Conservation (phyloP, 2,888 invertebrate species). For the Drosophila cognata region DNA sequence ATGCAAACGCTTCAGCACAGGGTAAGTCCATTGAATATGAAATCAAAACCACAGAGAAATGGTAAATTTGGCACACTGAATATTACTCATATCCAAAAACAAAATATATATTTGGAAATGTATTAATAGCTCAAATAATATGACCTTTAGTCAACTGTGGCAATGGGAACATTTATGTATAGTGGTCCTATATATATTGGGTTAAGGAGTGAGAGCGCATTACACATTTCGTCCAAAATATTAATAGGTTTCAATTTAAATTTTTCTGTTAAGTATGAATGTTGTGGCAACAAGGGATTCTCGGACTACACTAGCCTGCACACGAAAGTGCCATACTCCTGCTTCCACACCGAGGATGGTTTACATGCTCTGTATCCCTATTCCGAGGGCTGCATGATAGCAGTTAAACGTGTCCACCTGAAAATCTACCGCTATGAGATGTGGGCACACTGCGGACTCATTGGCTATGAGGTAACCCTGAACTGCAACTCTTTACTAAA, state of each 20-base stretch:
- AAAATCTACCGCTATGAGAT: slow-evolving; percentile 71
- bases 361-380: slow-evolving; percentile 64
- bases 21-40: slow-evolving; percentile 46
- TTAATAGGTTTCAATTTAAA: not conserved
- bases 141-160: not conserved
- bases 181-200: not conserved
- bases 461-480: slow-evolving; percentile 72
- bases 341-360: slow-evolving; percentile 62
- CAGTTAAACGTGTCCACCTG: slow-evolving; percentile 63
- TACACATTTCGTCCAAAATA: not conserved
- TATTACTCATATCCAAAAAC: not conserved
- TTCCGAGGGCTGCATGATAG: slow-evolving; percentile 70
- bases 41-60: not conserved
- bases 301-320: slow-evolving; percentile 64
- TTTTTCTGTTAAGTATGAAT: slow-evolving; percentile 64
- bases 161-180: not conserved
- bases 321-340: slow-evolving; percentile 67
- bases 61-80: not conserved
- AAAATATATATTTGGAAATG: not conserved
- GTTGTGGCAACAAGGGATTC: slow-evolving; percentile 74
- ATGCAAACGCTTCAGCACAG: slow-evolving; percentile 71
- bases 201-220: not conserved
- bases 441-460: slow-evolving; percentile 69
- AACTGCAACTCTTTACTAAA: not conserved
- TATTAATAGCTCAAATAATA: not conserved